phyloP scores from a whole-genome alignment of 2,113 vertebrate species.

The Takifugu flavidus region DNA sequence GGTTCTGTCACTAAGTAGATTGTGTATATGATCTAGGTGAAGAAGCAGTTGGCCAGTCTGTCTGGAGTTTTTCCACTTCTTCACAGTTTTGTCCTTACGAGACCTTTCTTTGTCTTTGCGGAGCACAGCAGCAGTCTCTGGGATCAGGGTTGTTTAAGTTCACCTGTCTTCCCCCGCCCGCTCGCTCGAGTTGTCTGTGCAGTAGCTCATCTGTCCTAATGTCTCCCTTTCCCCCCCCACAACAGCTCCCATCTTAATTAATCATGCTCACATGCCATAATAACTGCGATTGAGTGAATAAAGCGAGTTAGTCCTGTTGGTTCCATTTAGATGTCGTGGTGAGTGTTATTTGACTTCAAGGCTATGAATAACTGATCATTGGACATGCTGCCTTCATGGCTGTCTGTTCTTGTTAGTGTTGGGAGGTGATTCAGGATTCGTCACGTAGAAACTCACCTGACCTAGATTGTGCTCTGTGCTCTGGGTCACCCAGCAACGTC shows the following conservation, averaged over 20 bases:
- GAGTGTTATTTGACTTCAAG: conserved; percentile 23
- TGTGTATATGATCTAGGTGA: conserved; percentile 21
- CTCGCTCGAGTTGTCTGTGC: conserved; percentile 2
- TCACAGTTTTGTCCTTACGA: conserved; percentile 12
- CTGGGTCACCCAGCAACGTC: conserved; percentile 23
- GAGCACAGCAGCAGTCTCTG: conserved; percentile 35
- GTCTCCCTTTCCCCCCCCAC: conserved; percentile 40
- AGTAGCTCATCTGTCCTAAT: conserved; percentile 34
- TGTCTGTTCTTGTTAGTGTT: conserved; percentile 16
- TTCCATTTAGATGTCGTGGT: conserved; percentile 40
- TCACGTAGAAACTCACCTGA: conserved; percentile 54
- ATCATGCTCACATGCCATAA: conserved; percentile 27
- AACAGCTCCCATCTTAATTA: conserved; percentile 31
- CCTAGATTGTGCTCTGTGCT: conserved; percentile 58
- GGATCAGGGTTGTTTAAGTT: conserved; percentile 67
- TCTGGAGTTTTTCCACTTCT: conserved; percentile 21
- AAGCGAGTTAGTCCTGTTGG: conserved; percentile 25
- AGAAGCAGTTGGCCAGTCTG: not conserved
- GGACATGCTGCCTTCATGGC: conserved; percentile 19
- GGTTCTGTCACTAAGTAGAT: conserved; percentile 56
- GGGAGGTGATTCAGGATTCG: conserved; percentile 57
- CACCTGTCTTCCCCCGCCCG: conserved; percentile 50
- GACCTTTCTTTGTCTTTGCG: conserved; percentile 39
- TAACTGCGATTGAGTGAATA: conserved; percentile 13
- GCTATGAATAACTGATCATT: conserved; percentile 40